Evolutionary conservation across 2,888 invertebrate genomes (phyloP), one percentile per base, ranked within the genome.

Genomic region (Plebejus argus): DNA sequence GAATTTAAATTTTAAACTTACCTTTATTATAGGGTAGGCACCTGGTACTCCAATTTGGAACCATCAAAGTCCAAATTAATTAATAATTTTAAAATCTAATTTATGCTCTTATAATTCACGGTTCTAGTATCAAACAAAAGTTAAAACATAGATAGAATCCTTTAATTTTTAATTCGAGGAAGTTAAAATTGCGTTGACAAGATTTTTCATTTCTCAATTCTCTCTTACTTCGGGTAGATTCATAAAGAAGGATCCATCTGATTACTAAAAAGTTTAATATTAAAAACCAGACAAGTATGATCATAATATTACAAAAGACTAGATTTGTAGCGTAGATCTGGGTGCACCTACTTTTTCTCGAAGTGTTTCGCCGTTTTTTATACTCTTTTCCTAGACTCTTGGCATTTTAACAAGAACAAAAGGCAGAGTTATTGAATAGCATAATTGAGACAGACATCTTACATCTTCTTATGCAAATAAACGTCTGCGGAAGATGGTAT

Each of bases 381-480:
- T n/a, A 28, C 35, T 7, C 39, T 39, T 39, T 39, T 39, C 39
- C 2, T 4, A 20, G 39, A 71, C 39, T 20, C 39, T n/a, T 35
- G 45, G 20, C 3, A n/a, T 7, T 45, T 12, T 10, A 3, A 45
- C 45, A 45, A 12, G 20, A 45, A 45, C 39, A 74, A 74, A 74
- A 18, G 18, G 15, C 53, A 74, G 28, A 28, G 28, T 20, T 10
- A 39, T 39, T 39, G 71, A 39, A 23, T 45, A 71, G 15, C 74
- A 28, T 49, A 74, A 74, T 74, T 53, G 74, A 49, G 23, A 74
- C 23, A 49, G 74, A 49, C 53, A n/a, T 66, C 28, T 66, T 28
- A 66, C 49, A 74, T 74, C 74, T 53, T 28, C 74, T 28, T 74
- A 74, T 74, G 74, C 74, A 74, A 74, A 74, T 74, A 74, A 74